phyloP scores from a whole-genome alignment of 2,113 vertebrate genomes.

The Albula goreensis region DNA sequence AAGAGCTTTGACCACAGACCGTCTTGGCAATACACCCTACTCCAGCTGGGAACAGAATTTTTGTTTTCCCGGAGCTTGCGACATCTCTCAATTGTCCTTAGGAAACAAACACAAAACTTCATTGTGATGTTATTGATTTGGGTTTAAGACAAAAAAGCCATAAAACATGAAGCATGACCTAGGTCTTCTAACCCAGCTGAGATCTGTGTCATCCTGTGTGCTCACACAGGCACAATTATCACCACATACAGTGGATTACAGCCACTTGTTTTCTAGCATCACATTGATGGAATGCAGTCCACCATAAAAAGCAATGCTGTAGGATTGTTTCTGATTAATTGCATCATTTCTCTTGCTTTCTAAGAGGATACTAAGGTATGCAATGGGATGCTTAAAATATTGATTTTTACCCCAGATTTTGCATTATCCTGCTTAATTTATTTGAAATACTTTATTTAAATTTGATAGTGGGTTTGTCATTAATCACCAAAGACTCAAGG shows the following conservation, averaged over 20 bases:
- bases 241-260: neutral
- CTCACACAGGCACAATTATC: neutral
- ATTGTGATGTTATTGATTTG: neutral
- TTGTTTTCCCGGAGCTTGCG: conserved; percentile 29
- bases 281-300: neutral
- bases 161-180: neutral
- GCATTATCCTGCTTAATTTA: too few species aligned
- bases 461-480: too few species aligned
- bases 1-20: conserved; percentile 24
- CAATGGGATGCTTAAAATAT: too few species aligned
- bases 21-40: conserved; percentile 41
- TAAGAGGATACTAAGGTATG: too few species aligned
- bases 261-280: neutral
- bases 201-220: neutral
- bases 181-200: neutral
- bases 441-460: too few species aligned
- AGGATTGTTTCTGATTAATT: neutral
- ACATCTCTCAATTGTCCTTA: conserved; percentile 28
- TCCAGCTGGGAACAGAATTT: conserved; percentile 46
- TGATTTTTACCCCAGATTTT: too few species aligned
- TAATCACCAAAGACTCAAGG: too few species aligned
- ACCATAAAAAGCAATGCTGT: neutral
- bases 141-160: neutral
- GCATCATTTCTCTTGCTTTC: neutral
- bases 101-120: neutral